Evolutionary conservation across 2,888 invertebrate species (phyloP).

Genomic region (Creontiades dilutus): DNA sequence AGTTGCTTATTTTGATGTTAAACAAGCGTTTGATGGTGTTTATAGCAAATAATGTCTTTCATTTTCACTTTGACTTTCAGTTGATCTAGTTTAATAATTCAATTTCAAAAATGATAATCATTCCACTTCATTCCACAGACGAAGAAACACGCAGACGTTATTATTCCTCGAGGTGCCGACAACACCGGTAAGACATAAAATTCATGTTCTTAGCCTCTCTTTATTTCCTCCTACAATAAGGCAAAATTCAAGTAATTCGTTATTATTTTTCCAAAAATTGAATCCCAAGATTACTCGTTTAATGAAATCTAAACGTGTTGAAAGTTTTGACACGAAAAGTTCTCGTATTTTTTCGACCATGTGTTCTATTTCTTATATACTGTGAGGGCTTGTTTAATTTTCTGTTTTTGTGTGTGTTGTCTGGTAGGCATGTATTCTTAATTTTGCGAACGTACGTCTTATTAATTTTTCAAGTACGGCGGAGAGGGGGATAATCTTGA

Average conservation of each 20-base stretch:
- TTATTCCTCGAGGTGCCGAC: slow-evolving; percentile 98
- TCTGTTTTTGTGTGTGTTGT: neutral
- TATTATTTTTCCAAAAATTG: neutral
- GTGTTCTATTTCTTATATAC: neutral
- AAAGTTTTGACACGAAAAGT: slow-evolving; percentile 9
- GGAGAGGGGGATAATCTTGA: no score
- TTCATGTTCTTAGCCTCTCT: neutral
- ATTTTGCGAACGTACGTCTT: no score
- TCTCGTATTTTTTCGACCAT: slow-evolving; percentile 68
- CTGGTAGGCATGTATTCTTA: neutral
- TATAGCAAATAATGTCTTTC: no score
- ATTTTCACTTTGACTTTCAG: no score
- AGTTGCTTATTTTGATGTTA: no score
- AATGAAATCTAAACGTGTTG: neutral
- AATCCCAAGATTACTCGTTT: neutral
- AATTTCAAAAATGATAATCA: neutral
- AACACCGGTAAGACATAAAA: slow-evolving; percentile 88
- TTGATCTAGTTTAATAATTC: no score
- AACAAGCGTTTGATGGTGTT: no score
- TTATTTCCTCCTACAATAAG: neutral
- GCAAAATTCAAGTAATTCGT: slow-evolving; percentile 25
- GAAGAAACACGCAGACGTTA: slow-evolving; percentile 99
- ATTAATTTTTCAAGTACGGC: no score
- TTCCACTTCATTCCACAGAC: slow-evolving; percentile 87
- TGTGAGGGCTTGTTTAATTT: neutral